These are phyloP conservation scores for Cranoglanis bouderius DNA, from an alignment of 2,113 vertebrate species.

Conservation along the genomic window DNA sequence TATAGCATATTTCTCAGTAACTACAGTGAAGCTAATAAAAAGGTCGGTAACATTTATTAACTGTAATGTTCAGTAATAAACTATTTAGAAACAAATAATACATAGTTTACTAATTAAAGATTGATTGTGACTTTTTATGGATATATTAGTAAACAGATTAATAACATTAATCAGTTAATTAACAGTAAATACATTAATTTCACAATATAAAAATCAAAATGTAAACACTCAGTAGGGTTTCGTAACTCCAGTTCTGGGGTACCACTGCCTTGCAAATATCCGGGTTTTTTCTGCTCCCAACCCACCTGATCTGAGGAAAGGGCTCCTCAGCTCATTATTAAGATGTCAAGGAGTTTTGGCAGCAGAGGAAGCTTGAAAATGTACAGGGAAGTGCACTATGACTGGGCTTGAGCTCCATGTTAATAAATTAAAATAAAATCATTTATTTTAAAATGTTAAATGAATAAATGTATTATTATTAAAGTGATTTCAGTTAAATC, in stretches of 20 bases:
- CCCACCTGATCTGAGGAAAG: neutral
- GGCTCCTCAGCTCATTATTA: neutral
- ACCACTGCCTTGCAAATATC: neutral
- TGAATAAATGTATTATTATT: neutral
- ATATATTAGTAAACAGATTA: neutral
- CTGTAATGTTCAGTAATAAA: neutral
- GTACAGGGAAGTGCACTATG: neutral
- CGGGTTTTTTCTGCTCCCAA: neutral
- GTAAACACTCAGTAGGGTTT: neutral
- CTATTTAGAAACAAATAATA: neutral
- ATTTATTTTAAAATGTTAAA: too few relatives aligned
- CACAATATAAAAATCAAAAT: neutral
- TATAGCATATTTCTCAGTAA: neutral
- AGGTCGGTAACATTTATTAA: neutral
- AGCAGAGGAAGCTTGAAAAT: constrained; percentile 1
- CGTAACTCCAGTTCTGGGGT: neutral
- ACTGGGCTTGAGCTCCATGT: neutral
- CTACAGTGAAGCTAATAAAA: neutral
- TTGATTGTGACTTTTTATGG: neutral
- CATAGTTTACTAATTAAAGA: neutral
- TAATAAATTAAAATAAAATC: neutral
- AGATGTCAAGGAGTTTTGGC: neutral
- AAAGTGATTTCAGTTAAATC: neutral
- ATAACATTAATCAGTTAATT: too few relatives aligned
- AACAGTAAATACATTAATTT: neutral